Base-by-base conservation (phyloP, 1,140 invertebrate genomes). In the Drosophila sp. region DNA sequence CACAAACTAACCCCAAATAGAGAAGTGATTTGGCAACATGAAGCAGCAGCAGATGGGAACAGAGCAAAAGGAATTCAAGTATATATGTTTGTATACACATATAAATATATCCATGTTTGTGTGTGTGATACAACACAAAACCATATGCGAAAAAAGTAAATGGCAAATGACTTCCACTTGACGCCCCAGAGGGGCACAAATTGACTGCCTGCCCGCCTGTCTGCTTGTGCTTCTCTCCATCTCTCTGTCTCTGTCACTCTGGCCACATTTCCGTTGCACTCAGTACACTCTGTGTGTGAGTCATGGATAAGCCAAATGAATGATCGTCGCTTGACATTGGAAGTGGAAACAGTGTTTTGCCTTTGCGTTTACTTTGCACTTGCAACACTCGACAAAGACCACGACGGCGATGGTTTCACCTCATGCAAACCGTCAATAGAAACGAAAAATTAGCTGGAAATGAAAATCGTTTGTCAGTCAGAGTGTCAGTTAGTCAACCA, bases 241-340 rank as follows among this genome's bases (percentile, higher is more conserved):
- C 34, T 21, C 18, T 14, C n/a, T 40, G 16, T 69, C 56, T 51
- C 25, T 56, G 65, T 62, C 46, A 50, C 59, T 36, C 61, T 62
- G 8, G 13, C 41, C 40, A 51, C 53, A 58, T 51, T 84, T 84
- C 78, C 80, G 81, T 27, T 81, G 54, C 36, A 65, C 54, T 48
- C 34, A 36, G 45, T 18, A 38, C 34, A 18, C n/a, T n/a, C n/a
- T 25, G 61, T 48, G 43, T 62, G 77, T 84, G 80, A 84, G 61
- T 84, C 80, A 84, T 59, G 80, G 73, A 80, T 80, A 74, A 86
- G 73, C 56, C 62, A 67, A 80, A 80, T 77, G 81, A 80, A 84
- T 80, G 81, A 84, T 87, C 78, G 64, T 34, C 46, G 69, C 69
- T 81, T 84, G 81, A 84, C 81, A 84, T 81, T 84, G 81, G 81